phyloP scores from a whole-genome alignment of 2,888 invertebrate species.

The Hedychridium roseum region DNA sequence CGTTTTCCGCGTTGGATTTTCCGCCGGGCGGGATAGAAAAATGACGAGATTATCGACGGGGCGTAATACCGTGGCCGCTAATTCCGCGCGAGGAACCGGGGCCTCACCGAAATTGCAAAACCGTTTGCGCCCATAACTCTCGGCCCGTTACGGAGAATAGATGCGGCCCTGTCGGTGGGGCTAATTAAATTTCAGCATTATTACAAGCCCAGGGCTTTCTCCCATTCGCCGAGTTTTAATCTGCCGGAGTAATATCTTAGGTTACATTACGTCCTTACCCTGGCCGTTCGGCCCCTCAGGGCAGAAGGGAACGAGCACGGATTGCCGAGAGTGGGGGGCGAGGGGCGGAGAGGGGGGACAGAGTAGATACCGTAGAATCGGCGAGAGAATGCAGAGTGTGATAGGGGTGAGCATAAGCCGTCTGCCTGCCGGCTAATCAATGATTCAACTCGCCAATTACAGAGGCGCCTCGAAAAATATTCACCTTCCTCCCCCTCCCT shows the following conservation, averaged over 20 bases:
- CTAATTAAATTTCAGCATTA: slow-evolving; percentile 51
- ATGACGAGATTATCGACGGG: too few species aligned
- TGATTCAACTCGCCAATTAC: slow-evolving; percentile 61
- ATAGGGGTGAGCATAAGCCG: slow-evolving; percentile 38
- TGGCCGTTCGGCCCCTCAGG: slow-evolving; percentile 2
- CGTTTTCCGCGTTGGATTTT: too few species aligned
- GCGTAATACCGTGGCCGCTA: too few species aligned
- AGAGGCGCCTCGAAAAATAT: slow-evolving; percentile 55
- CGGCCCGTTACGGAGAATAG: too few species aligned
- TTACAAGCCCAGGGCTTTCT: slow-evolving; percentile 31
- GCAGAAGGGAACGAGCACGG: not conserved
- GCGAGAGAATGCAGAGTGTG: slow-evolving; percentile 17
- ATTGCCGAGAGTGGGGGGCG: slow-evolving; percentile 3
- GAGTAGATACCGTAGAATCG: slow-evolving; percentile 20
- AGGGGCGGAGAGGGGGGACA: slow-evolving; percentile 21
- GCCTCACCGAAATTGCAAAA: too few species aligned
- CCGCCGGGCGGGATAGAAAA: too few species aligned
- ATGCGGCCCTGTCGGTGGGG: slow-evolving; percentile 27
- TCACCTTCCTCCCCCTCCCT: slow-evolving; percentile 21
- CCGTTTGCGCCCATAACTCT: too few species aligned
- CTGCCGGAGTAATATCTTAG: slow-evolving; percentile 54
- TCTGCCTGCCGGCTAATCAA: slow-evolving; percentile 55
- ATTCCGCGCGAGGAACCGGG: too few species aligned
- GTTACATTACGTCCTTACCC: slow-evolving; percentile 49
- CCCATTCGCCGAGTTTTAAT: slow-evolving; percentile 50